These are phyloP conservation scores for Molanna angustata DNA, from an alignment of 2,888 invertebrate genomes.

Conservation along the genomic window DNA sequence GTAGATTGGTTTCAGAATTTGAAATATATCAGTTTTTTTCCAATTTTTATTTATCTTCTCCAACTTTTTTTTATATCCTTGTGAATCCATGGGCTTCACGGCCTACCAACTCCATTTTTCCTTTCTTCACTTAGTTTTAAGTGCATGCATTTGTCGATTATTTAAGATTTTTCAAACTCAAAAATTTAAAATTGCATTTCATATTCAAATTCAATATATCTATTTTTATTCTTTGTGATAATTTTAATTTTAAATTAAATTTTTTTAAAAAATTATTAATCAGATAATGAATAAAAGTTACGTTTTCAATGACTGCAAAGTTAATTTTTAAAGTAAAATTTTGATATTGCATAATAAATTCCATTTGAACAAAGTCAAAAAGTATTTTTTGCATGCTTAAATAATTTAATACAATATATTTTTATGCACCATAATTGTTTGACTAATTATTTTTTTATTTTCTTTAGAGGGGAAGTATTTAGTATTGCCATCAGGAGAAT, in stretches of 20 bases:
- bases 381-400: too few relatives aligned
- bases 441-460: conserved; percentile 5
- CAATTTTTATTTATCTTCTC: conserved; percentile 13
- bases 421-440: neutral
- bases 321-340: neutral
- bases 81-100: conserved; percentile 58
- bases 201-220: neutral
- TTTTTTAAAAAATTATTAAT: neutral
- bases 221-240: neutral
- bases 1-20: too few relatives aligned
- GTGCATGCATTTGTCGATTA: conserved; percentile 17
- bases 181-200: conserved; percentile 1
- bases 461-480: conserved; percentile 88
- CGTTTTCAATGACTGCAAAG: too few relatives aligned
- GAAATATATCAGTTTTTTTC: neutral
- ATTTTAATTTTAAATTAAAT: neutral
- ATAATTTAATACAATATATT: conserved; percentile 5
- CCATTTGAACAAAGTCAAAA: neutral
- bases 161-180: conserved; percentile 4
- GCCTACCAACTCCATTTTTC: conserved; percentile 55
- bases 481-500: conserved; percentile 90
- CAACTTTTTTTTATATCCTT: conserved; percentile 36
- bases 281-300: too few relatives aligned
- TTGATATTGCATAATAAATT: neutral
- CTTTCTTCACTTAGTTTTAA: conserved; percentile 55